Conservation (phyloP, 2,888 invertebrate species). For the Idaea dimidiata region DNA sequence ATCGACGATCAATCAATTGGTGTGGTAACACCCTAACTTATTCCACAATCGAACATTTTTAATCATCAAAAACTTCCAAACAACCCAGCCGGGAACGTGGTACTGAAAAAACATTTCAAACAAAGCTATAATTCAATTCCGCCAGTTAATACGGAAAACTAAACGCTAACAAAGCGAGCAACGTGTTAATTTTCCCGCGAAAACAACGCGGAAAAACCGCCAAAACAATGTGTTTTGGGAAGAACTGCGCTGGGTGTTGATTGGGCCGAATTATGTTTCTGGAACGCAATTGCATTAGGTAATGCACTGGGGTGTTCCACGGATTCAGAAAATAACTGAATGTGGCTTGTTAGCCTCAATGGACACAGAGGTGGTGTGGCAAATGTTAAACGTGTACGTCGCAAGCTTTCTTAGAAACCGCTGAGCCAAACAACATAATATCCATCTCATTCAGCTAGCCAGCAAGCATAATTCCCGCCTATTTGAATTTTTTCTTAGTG, state of each 20-base stretch:
- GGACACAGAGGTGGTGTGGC: too few species aligned
- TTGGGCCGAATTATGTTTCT: slow-evolving; percentile 66
- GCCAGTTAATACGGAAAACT: slow-evolving; percentile 21
- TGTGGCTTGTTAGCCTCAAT: neutral
- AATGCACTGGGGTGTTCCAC: slow-evolving; percentile 55
- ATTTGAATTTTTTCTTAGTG: too few species aligned
- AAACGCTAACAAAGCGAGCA: slow-evolving; percentile 22
- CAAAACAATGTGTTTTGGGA: slow-evolving; percentile 36
- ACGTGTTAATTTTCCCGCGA: slow-evolving; percentile 19
- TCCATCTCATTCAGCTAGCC: too few species aligned
- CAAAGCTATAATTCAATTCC: slow-evolving; percentile 19
- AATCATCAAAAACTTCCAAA: neutral
- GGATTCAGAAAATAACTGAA: slow-evolving; percentile 15
- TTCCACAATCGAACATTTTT: neutral
- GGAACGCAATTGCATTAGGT: slow-evolving; percentile 72
- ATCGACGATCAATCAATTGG: too few species aligned
- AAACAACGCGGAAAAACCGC: slow-evolving; percentile 18
- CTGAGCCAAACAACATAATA: too few species aligned
- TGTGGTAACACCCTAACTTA: too few species aligned
- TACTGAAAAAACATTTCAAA: neutral
- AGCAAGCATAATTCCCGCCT: too few species aligned
- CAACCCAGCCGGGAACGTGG: neutral
- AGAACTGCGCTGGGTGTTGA: slow-evolving; percentile 59
- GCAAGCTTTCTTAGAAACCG: too few species aligned
- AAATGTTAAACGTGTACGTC: too few species aligned